Percentiles rank a stretch among this genome's conserved stretches.
These are phyloP conservation scores for Boloria selene DNA, from an alignment of 2,888 invertebrate species.

Conservation along the genomic window DNA sequence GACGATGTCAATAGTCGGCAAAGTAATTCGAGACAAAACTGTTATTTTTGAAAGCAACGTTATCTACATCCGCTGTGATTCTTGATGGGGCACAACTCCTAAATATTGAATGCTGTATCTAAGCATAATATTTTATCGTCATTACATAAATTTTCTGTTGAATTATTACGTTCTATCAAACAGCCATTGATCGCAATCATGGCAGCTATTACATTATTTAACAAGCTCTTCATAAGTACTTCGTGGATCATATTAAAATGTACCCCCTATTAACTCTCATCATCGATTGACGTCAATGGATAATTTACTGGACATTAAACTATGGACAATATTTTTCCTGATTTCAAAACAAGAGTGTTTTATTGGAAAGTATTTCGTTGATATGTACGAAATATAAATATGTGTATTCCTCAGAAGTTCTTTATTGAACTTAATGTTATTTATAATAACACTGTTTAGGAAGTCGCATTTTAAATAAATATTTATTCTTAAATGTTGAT, in stretches of 20 bases:
- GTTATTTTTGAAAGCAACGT: slow-evolving; percentile 22
- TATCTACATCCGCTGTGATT: slow-evolving; percentile 29
- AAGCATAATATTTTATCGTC: too few species aligned
- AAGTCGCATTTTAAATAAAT: too few species aligned
- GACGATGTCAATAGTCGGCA: slow-evolving; percentile 22
- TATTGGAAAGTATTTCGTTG: too few species aligned
- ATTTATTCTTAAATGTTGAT: too few species aligned
- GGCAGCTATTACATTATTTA: slow-evolving; percentile 42
- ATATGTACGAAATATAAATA: too few species aligned
- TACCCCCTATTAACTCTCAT: slow-evolving; percentile 61
- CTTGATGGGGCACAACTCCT: not conserved
- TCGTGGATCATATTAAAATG: slow-evolving; percentile 50
- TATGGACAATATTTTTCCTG: too few species aligned
- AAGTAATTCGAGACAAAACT: slow-evolving; percentile 24
- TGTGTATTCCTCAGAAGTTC: too few species aligned
- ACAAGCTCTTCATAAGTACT: slow-evolving; percentile 36
- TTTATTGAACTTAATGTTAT: too few species aligned
- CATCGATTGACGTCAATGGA: slow-evolving; percentile 65
- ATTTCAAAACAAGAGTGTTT: too few species aligned
- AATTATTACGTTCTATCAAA: slow-evolving; percentile 39
- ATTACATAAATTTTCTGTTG: slow-evolving; percentile 11
- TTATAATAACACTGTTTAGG: too few species aligned
- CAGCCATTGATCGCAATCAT: slow-evolving; percentile 42
- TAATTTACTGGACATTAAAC: slow-evolving; percentile 11
- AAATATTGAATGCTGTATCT: not conserved